Conservation (phyloP, 92 coral and sea anemone genomes). For the Zoanthus gigantus region DNA sequence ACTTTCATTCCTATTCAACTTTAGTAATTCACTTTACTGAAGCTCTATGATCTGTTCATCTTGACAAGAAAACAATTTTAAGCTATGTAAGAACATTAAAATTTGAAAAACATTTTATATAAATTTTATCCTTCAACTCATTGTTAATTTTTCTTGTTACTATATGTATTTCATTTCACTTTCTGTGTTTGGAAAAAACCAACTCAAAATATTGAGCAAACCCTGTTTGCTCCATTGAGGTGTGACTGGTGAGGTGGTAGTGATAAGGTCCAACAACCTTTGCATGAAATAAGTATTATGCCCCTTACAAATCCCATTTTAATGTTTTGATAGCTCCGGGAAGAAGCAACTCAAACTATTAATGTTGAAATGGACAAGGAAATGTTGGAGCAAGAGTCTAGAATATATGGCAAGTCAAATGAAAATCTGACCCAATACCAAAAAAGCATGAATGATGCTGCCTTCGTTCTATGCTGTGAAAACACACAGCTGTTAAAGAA, state of each 20-base stretch:
- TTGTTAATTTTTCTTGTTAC: conserved; percentile 4
- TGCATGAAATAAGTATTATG: not conserved
- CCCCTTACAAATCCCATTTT: conserved; percentile 11
- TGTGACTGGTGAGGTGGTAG: not conserved
- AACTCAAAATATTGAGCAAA: conserved; percentile 2
- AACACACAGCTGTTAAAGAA: conserved; percentile 31
- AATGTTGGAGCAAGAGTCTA: conserved; percentile 29
- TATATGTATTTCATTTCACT: conserved; percentile 4
- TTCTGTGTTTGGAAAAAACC: not conserved
- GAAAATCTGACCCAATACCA: conserved; percentile 52
- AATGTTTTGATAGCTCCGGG: not conserved
- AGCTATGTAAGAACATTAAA: not conserved
- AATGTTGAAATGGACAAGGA: conserved; percentile 50
- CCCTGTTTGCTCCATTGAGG: not conserved
- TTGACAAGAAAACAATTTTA: not conserved
- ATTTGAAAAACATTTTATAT: conserved; percentile 2
- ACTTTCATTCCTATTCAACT: not conserved
- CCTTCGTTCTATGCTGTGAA: conserved; percentile 55
- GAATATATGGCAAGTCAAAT: conserved; percentile 55
- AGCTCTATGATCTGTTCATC: conserved; percentile 4
- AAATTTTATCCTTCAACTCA: conserved; percentile 1
- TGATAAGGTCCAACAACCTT: conserved; percentile 3
- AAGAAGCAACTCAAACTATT: conserved; percentile 34
- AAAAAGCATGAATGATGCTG: conserved; percentile 51
- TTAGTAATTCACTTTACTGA: not conserved